A percentile compares a stretch with the other conserved stretches of the same genome.
Evolutionary conservation across 2,113 vertebrate species (phyloP).

Genomic region (Passer montanus): DNA sequence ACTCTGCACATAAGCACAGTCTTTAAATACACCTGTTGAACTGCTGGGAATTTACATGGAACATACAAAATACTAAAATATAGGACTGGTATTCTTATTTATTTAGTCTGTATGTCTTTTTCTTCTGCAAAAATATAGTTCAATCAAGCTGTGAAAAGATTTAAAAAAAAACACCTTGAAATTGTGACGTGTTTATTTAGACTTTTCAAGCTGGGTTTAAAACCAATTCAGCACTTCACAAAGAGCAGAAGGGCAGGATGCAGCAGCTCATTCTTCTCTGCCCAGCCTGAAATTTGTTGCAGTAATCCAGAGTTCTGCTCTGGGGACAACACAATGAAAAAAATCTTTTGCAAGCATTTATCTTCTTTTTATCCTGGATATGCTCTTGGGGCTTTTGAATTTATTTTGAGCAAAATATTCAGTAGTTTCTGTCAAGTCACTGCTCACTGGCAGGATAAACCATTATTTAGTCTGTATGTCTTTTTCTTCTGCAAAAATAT

Average conservation of each 20-base stretch:
- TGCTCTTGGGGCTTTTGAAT: background rate
- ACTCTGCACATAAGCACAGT: background rate
- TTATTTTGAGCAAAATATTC: background rate
- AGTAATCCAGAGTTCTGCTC: background rate
- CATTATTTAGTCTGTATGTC: too few species aligned
- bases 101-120: background rate
- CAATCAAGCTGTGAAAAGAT: background rate
- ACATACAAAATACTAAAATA: background rate
- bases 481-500: background rate
- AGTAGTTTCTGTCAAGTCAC: background rate
- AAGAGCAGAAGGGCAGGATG: background rate
- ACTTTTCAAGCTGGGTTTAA: background rate
- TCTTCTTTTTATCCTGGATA: rapidly evolving
- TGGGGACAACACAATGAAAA: background rate
- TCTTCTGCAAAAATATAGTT: background rate
- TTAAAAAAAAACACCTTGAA: background rate
- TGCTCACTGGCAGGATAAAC: background rate
- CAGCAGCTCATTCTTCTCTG: background rate
- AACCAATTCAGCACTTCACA: background rate
- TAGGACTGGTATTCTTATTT: background rate
- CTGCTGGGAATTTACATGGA: background rate
- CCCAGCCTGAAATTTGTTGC: background rate
- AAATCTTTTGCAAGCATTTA: background rate
- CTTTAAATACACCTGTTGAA: background rate
- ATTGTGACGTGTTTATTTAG: background rate